A percentile compares a stretch with the other conserved stretches of the same genome.
Evolutionary conservation across 2,888 invertebrate species (phyloP).

Genomic region (Agapostemon virescens): DNA sequence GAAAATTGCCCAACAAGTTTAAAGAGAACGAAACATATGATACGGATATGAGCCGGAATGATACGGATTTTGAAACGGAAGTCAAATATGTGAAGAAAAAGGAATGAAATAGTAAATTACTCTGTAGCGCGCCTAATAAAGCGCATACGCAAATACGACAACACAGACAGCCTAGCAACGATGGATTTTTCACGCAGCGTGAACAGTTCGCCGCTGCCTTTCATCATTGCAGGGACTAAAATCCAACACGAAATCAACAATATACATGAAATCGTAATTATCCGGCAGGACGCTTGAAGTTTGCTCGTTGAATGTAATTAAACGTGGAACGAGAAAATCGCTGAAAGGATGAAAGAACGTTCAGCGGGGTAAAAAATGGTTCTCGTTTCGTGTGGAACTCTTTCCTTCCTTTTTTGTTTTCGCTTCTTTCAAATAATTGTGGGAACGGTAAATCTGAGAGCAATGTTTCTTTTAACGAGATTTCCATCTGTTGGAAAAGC

Average conservation of each 20-base stretch:
- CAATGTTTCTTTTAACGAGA: conserved; percentile 28
- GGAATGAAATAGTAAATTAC: background rate
- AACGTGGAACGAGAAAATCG: conserved; percentile 11
- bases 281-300: background rate
- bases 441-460: conserved; percentile 20
- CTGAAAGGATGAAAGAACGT: conserved; percentile 14
- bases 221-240: background rate
- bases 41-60: too few species aligned
- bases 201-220: background rate
- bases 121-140: background rate
- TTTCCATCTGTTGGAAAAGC: conserved; percentile 35
- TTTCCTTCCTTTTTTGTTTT: background rate
- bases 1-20: background rate
- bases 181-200: background rate
- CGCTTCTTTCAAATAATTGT: conserved; percentile 20
- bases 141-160: background rate
- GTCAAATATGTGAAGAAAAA: background rate
- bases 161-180: background rate
- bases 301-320: conserved; percentile 18
- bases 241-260: background rate
- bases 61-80: background rate
- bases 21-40: background rate
- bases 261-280: conserved; percentile 7
- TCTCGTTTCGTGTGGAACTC: background rate
- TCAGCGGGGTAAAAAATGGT: background rate